Conservation (phyloP, 2,113 vertebrate genomes). For the Spea bombifrons region DNA sequence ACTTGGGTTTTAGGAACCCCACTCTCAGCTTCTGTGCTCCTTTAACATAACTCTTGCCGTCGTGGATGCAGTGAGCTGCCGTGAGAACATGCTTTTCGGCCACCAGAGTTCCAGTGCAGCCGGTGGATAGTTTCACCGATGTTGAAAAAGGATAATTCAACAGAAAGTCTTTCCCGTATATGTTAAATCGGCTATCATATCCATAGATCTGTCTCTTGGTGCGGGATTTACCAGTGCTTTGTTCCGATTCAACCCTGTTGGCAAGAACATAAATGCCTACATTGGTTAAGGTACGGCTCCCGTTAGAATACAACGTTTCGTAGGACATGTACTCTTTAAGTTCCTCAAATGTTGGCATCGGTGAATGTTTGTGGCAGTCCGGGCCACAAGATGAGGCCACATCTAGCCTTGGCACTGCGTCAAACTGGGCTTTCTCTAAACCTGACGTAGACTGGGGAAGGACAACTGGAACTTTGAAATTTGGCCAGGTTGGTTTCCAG, state of each 20-base stretch:
- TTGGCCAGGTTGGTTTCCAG: slow-evolving; percentile 80
- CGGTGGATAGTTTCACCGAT: slow-evolving; percentile 91
- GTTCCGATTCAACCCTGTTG: slow-evolving; percentile 21
- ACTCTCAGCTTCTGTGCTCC: slow-evolving; percentile 90
- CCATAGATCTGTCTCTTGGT: slow-evolving; percentile 91
- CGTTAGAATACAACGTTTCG: slow-evolving; percentile 84
- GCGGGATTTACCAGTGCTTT: slow-evolving; percentile 59
- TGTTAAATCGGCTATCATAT: slow-evolving; percentile 89
- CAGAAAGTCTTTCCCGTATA: slow-evolving; percentile 86
- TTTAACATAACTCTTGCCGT: slow-evolving; percentile 94
- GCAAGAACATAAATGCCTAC: slow-evolving; percentile 84
- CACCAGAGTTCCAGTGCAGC: slow-evolving; percentile 89
- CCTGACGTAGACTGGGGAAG: slow-evolving; percentile 76
- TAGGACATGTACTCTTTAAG: slow-evolving; percentile 81
- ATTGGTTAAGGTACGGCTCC: slow-evolving; percentile 81
- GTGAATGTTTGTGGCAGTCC: slow-evolving; percentile 81
- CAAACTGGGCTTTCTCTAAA: slow-evolving; percentile 76
- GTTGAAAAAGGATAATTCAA: slow-evolving; percentile 91
- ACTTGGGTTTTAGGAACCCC: slow-evolving; percentile 84
- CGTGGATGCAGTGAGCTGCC: slow-evolving; percentile 91
- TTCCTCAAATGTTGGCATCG: slow-evolving; percentile 78
- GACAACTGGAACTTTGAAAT: slow-evolving; percentile 84
- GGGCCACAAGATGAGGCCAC: slow-evolving; percentile 82
- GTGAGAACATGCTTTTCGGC: slow-evolving; percentile 91
- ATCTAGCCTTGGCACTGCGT: slow-evolving; percentile 75